phyloP scores from a whole-genome alignment of 2,888 invertebrate genomes.

The Noctua fimbriata region DNA sequence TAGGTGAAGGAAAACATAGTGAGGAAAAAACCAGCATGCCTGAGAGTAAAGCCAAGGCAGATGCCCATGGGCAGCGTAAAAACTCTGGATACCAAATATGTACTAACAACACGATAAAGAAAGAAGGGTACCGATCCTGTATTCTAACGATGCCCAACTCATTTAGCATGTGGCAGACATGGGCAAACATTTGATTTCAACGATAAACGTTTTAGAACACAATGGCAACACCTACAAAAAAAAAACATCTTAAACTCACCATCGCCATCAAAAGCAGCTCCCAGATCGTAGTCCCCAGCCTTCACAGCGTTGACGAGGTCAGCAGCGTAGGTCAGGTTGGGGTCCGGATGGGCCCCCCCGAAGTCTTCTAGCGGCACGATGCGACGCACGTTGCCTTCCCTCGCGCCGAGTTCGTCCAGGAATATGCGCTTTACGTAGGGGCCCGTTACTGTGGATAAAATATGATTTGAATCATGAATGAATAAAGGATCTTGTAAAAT shows the following conservation, averaged over 20 bases:
- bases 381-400: slow-evolving; percentile 93
- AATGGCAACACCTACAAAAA: neutral
- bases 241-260: slow-evolving; percentile 87
- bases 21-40: too few species aligned
- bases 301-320: slow-evolving; percentile 93
- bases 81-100: too few species aligned
- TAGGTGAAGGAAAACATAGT: too few species aligned
- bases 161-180: neutral
- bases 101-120: too few species aligned
- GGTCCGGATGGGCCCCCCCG: slow-evolving; percentile 99
- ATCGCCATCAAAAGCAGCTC: slow-evolving; percentile 99
- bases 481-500: neutral
- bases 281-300: slow-evolving; percentile 91
- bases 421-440: slow-evolving; percentile 98
- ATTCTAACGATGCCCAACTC: too few species aligned
- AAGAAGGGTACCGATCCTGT: too few species aligned
- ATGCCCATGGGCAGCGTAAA: too few species aligned
- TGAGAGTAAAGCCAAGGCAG: too few species aligned
- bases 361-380: slow-evolving; percentile 97
- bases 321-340: slow-evolving; percentile 97
- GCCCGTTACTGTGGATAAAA: slow-evolving; percentile 95
- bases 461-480: neutral
- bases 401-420: slow-evolving; percentile 95
- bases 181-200: neutral
- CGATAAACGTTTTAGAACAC: neutral